Percentiles rank a stretch among this genome's conserved stretches.
Conservation (phyloP, 2,888 invertebrate genomes). For the Anorthoa munda region DNA sequence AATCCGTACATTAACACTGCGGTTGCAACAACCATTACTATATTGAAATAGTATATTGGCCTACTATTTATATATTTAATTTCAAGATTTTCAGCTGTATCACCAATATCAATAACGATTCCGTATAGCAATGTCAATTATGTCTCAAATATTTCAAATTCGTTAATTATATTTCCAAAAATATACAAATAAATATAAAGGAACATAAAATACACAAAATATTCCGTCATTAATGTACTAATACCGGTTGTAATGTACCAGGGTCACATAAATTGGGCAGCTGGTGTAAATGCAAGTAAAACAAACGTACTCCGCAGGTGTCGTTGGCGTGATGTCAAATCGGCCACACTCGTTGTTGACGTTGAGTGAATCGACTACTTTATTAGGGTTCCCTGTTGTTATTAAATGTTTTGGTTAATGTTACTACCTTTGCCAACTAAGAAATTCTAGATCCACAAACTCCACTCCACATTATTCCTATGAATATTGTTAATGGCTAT, state of each 20-base stretch:
- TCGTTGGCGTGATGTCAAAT: slow-evolving; percentile 79
- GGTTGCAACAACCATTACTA: background rate
- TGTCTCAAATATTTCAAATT: background rate
- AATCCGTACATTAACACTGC: background rate
- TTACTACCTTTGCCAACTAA: background rate
- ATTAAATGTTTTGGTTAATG: slow-evolving; percentile 13
- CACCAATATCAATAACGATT: background rate
- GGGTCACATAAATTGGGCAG: slow-evolving; percentile 62
- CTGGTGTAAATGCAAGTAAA: slow-evolving; percentile 70
- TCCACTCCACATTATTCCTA: too few species aligned
- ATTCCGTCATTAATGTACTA: slow-evolving; percentile 37
- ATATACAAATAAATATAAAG: background rate
- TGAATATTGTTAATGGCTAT: too few species aligned
- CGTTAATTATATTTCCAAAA: background rate
- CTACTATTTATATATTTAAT: background rate
- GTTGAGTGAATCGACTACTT: slow-evolving; percentile 76
- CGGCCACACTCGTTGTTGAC: slow-evolving; percentile 76
- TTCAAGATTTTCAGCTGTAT: background rate
- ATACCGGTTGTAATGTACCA: slow-evolving; percentile 56
- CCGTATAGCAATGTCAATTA: background rate
- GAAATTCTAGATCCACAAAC: too few species aligned
- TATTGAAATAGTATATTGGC: background rate
- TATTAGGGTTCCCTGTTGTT: slow-evolving; percentile 74
- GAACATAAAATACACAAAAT: slow-evolving; percentile 1
- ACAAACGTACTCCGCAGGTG: slow-evolving; percentile 84